Base-by-base conservation (phyloP, 2,888 invertebrate genomes). In the Argyra leucocephala region DNA sequence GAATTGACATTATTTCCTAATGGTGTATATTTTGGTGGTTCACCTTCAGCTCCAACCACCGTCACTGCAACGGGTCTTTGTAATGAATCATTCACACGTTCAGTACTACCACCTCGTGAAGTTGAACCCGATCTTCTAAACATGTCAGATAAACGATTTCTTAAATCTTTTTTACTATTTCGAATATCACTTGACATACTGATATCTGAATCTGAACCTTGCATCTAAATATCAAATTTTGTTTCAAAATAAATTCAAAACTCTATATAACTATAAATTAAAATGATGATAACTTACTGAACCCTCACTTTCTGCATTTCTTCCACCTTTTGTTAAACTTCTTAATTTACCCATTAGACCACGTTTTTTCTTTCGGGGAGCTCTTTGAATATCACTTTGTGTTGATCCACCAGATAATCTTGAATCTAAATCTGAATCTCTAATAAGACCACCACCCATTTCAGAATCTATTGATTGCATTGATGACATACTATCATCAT, bases 401-500 rank as follows among this genome's bases (percentile, higher is more conserved):
- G 89, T 90, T 1, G 93, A 93, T 15, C 90, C 90, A 60, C 88
- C 89, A 0, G 93, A 93, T 70, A 93, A 80, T 59, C 91, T 87
- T 72, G 90, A 91, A 76, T 93, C 92, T 63, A 91, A 83, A 0
- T 77, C 73, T 1, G 77, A 78, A 75, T 91, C 91, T 64, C 90
- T 83, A 63, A 85, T 85, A 78, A 86, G 78, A 61, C 82, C 83
- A 68, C 83, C 86, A 70, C 89, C 88, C 48, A 83, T 76, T 67
- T 85, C 86, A 1, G 86, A 86, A 72, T 89, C 88, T 67, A 89
- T 79, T 0, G 92, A 92, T 73, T 90, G 90, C 78, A 93, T 83
- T 67, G 93, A 93, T 0, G 91, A 89, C 67, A 90, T 85, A 75
- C 93, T 93, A 67, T 91, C 91, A 69, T 91, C 91, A 64, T 88